Base-by-base conservation (phyloP, 2,888 invertebrate species). In the Tetragonisca angustula region DNA sequence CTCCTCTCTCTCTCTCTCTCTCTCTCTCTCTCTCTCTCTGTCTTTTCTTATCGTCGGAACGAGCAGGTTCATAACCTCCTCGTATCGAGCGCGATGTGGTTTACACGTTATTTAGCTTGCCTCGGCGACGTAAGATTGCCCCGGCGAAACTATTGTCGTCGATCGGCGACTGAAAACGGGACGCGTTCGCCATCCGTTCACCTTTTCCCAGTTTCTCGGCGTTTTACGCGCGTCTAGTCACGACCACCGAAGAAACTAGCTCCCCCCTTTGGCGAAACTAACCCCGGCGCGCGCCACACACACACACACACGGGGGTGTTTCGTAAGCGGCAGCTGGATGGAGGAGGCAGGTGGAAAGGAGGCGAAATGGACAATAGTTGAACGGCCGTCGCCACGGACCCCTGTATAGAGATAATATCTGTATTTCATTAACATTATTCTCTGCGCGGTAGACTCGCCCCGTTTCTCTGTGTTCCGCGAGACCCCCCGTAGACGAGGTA, bases 381-480 rank as follows among this genome's bases (percentile, higher is more conserved):
- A 86, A 49, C 90, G 56, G 75, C 4, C 67, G 77, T 24, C 52
- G 64, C 69, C 61, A 67, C 82, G 87, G 88, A 83, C 86, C 88
- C 91, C 92, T 93, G 92, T 93, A 92, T 92, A 92, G 92, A 94
- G 94, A 94, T 94, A 83, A 89, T 94, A 94, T 94, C 94, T 93
- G 93, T 94, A 94, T 94, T 94, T 94, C 94, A 94, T 94, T 94
- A 94, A 94, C 94, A 94, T 94, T 94, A 94, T 94, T 94, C 94
- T 94, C 93, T 87, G 92, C 89, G 90, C 89, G 90, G 91, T 90
- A 92, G 92, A 92, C 91, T 91, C 89, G 88, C 88, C 87, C 83
- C 88, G 75, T 76, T 84, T 76, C 84, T 78, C 71, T 72, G 79
- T 81, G 83, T 76, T 73, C 84, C 79, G 76, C 83, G 76, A 83